Evolutionary conservation across 2,888 invertebrate genomes (phyloP), one percentile per base, ranked within the genome.

Genomic region (Cyclophora punctaria): DNA sequence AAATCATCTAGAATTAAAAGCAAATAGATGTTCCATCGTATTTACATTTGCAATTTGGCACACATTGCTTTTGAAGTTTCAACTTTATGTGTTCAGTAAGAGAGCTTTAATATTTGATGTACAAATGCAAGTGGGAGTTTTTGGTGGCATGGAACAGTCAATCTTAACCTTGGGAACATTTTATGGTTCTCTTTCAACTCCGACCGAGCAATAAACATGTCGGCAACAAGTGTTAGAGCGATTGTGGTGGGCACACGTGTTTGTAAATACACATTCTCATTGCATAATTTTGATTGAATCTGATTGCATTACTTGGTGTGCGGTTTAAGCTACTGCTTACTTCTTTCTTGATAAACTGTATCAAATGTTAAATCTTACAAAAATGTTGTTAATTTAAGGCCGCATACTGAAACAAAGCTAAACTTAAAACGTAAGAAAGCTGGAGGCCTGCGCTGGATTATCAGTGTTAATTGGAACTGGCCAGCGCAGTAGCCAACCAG

Each of bases 91-190:
- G n/a, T 35, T 34, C 7, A 50, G 42, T 37, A 37, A 34, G 7
- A 20, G 20, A 20, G 20, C 20, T 20, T 20, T 20, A 20, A 20
- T 20, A n/a, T 40, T 44, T 41, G 49, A 41, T 35, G 1, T 2
- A 40, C 4, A 35, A 35, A 5, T 40, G 40, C 35, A 41, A 35
- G 7, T 49, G 20, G 41, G 42, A 47, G 46, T 46, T 50, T n/a
- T 48, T 58, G 51, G 46, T 58, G 54, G 63, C 67, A 69, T 64
- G 64, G 63, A 80, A 83, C 82, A 83, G 80, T 83, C 78, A 80
- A 76, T 80, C 63, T 71, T 80, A 76, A 81, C 85, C 83, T 84
- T 83, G 80, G 67, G 54, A 76, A 63, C 67, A 60, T 70, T 83
- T 83, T 80, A 82, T 74, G 78, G 78, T 70, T 69, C 64, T 67